A percentile compares a stretch with the other conserved stretches of the same genome.
These are phyloP conservation scores for Cherax quadricarinatus DNA, from an alignment of 1,140 invertebrate genomes.

Conservation along the genomic window DNA sequence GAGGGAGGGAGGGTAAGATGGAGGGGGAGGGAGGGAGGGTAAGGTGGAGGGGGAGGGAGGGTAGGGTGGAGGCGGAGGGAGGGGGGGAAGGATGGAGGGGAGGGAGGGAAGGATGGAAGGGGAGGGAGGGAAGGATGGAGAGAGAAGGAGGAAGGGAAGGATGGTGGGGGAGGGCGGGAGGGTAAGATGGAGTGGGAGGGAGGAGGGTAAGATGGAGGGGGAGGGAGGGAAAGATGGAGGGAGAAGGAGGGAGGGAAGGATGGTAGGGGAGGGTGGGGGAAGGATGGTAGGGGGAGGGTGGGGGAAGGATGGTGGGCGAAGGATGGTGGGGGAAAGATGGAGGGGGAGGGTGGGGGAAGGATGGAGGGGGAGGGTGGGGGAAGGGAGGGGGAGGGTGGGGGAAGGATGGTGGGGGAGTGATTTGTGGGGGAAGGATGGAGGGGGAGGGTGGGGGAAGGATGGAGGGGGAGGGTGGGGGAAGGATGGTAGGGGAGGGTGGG, in stretches of 20 bases:
- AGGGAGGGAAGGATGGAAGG: neutral
- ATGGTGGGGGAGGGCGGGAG: neutral
- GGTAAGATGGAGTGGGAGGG: too few species aligned
- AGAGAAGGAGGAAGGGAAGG: too few species aligned
- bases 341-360: too few species aligned
- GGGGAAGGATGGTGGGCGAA: too few species aligned
- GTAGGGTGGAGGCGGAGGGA: too few species aligned
- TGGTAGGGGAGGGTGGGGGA: neutral
- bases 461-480: neutral
- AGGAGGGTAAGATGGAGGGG: neutral
- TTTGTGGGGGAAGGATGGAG: too few species aligned
- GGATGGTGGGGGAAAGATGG: neutral
- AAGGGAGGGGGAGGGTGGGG: too few species aligned
- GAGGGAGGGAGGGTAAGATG: neutral
- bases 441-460: neutral
- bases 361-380: neutral
- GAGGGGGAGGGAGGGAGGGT: neutral
- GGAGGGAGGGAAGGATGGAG: too few species aligned
- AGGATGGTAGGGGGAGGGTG: neutral
- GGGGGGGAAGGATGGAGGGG: neutral
- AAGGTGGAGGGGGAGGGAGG: neutral
- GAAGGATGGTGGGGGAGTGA: neutral
- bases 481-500: too few species aligned
- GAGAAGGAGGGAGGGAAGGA: neutral
- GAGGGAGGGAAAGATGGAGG: neutral